Percentiles rank a stretch among this genome's conserved stretches.
These are phyloP conservation scores for Gadopsis marmoratus DNA, from an alignment of 2,797 vertebrate genomes.

Conservation along the genomic window DNA sequence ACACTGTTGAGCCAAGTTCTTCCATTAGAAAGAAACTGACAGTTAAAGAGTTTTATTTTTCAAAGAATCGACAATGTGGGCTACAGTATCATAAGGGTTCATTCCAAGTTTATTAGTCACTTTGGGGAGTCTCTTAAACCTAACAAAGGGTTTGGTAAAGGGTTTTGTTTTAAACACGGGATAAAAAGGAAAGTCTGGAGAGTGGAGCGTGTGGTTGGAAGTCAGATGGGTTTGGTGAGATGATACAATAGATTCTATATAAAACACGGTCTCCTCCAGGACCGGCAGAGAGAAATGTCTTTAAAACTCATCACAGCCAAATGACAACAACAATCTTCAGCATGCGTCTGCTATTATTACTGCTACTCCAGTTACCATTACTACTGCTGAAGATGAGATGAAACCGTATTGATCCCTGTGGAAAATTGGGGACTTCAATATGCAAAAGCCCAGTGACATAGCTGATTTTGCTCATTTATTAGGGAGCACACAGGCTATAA, in stretches of 20 bases:
- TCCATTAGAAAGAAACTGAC: conserved; percentile 2
- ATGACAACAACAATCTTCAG: conserved; percentile 17
- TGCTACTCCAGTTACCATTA: not conserved
- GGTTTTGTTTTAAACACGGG: conserved; percentile 14
- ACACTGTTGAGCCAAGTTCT: not conserved
- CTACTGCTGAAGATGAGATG: conserved; percentile 3
- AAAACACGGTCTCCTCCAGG: not conserved
- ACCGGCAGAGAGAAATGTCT: not conserved
- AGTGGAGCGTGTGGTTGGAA: not conserved
- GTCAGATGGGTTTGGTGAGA: not conserved
- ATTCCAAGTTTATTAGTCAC: conserved; percentile 25
- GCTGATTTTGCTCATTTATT: conserved; percentile 2
- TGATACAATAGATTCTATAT: not conserved
- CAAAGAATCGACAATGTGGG: not conserved
- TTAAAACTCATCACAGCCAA: conserved; percentile 6
- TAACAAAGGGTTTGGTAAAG: conserved; percentile 1
- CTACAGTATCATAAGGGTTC: not conserved
- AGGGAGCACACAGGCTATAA: not conserved
- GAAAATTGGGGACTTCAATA: conserved; percentile 11
- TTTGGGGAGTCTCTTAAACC: conserved; percentile 9
- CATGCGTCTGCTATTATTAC: not conserved
- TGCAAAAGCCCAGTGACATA: not conserved
- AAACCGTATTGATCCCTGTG: conserved; percentile 10
- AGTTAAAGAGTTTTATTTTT: not conserved
- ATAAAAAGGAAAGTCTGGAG: not conserved